Conservation (phyloP, 1,140 invertebrate species). For the Rhagoletis pomonella region DNA sequence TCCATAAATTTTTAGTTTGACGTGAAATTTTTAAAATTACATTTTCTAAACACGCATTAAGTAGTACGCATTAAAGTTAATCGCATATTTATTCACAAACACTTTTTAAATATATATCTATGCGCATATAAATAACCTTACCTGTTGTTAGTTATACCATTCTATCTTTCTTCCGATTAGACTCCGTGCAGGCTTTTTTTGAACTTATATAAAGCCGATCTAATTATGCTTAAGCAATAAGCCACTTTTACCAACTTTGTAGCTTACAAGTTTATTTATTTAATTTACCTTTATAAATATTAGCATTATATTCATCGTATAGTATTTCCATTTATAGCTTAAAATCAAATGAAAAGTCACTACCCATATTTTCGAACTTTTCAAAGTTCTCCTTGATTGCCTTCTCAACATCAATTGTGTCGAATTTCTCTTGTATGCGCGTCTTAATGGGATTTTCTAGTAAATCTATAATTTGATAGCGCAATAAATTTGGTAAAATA, state of each 20-base stretch:
- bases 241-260: background rate
- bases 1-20: constrained; percentile 57
- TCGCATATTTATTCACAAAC: constrained; percentile 13
- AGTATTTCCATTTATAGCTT: constrained; percentile 58
- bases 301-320: too few relatives aligned
- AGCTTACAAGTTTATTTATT: background rate
- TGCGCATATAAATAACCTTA: background rate
- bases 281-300: background rate
- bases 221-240: background rate
- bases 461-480: constrained; percentile 89
- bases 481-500: constrained; percentile 85
- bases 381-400: constrained; percentile 81
- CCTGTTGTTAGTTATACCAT: too few relatives aligned
- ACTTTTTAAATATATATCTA: background rate
- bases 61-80: background rate
- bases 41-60: background rate
- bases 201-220: too few relatives aligned
- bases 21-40: background rate
- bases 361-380: constrained; percentile 78
- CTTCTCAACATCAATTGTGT: constrained; percentile 83
- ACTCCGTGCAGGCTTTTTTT: too few relatives aligned
- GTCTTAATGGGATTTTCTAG: constrained; percentile 83
- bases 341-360: constrained; percentile 64
- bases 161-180: too few relatives aligned
- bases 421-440: constrained; percentile 79